Base-by-base conservation (phyloP, 2,888 invertebrate species). In the Willowsia nigromaculata region DNA sequence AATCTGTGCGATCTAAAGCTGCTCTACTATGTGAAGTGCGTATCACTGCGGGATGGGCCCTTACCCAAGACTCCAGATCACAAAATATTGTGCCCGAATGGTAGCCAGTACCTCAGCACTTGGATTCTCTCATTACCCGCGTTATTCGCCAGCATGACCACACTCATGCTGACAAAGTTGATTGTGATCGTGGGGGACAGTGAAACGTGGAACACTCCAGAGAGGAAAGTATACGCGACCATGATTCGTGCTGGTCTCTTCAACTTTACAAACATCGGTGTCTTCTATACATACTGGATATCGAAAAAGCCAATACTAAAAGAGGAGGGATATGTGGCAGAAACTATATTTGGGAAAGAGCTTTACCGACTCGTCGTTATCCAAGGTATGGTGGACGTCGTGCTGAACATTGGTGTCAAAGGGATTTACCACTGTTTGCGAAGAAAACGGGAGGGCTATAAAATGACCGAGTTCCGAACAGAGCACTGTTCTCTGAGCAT, bases 221-320 rank as follows among this genome's bases (percentile, higher is more conserved):
- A 80, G 18, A 9, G 50, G 3, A 88, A 74, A 50, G 50, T 89
- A n/a, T 53, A 68, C 18, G 89, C 82, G 0, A 59, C 62, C 0
- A 85, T 89, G 89, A 40, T 74, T 15, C 50, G 89, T 5, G 81
- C 80, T n/a, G 81, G 82, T 0, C 11, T 82, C 1, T 85, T 89
- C 33, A 43, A 89, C 37, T 37, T 74, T n/a, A 85, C 85, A 0
- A 82, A 82, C 43, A 62, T 89, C 18, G 62, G 33, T 5, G 85
- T 89, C 5, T 89, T 89, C 25, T 89, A 68, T 33, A 3, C 27
- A 5, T 89, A 82, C 40, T 89, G 89, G 89, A 13, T 89, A 0
- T 7, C 18, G 1, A 0, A 1, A 0, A 81, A 89, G 18, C 25
- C n/a, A 1, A 18, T 0, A 6, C 22, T 80, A 0, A n/a, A 13